A percentile compares a stretch with the other conserved stretches of the same genome.
Conservation (phyloP, 2,113 vertebrate genomes). For the Sisor rabdophorus region DNA sequence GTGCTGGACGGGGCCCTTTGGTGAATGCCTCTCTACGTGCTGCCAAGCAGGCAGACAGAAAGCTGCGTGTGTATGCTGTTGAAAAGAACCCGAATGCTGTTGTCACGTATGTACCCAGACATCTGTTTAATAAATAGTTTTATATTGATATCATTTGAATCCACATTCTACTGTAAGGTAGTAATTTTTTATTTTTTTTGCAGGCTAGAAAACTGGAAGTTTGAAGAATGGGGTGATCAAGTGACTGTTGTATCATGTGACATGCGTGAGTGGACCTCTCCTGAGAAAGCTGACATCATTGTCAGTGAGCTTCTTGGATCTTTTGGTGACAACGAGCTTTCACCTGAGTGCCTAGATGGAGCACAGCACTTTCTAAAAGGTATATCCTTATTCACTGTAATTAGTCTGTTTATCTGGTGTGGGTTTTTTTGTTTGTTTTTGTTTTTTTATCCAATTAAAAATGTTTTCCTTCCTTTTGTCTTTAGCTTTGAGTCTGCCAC, state of each 20-base stretch:
- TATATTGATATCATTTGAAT: background rate
- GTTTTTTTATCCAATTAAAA: too few relatives aligned
- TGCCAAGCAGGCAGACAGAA: slow-evolving; percentile 79
- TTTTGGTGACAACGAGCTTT: slow-evolving; percentile 89
- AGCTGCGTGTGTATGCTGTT: slow-evolving; percentile 81
- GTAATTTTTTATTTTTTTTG: background rate
- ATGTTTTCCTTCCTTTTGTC: slow-evolving; percentile 12
- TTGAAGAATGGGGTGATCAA: slow-evolving; percentile 91
- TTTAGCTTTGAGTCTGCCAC: slow-evolving; percentile 21
- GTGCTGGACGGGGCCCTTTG: slow-evolving; percentile 84
- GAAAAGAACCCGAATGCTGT: slow-evolving; percentile 92
- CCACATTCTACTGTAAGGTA: background rate
- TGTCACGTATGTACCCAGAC: slow-evolving; percentile 75
- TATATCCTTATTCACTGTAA: too few relatives aligned
- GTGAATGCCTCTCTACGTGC: slow-evolving; percentile 85
- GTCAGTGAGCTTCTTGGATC: slow-evolving; percentile 90
- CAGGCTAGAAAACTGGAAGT: slow-evolving; percentile 89
- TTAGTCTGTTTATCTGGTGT: too few relatives aligned
- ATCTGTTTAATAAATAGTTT: background rate
- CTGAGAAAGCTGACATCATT: slow-evolving; percentile 87
- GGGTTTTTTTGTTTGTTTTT: too few relatives aligned
- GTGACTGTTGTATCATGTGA: slow-evolving; percentile 87
- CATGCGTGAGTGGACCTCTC: slow-evolving; percentile 87
- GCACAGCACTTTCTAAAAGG: slow-evolving; percentile 89
- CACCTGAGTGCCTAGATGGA: slow-evolving; percentile 87